Percentiles rank a stretch among this genome's conserved stretches.
phyloP scores from a whole-genome alignment of 2,888 invertebrate genomes.

The Papilio protenor region DNA sequence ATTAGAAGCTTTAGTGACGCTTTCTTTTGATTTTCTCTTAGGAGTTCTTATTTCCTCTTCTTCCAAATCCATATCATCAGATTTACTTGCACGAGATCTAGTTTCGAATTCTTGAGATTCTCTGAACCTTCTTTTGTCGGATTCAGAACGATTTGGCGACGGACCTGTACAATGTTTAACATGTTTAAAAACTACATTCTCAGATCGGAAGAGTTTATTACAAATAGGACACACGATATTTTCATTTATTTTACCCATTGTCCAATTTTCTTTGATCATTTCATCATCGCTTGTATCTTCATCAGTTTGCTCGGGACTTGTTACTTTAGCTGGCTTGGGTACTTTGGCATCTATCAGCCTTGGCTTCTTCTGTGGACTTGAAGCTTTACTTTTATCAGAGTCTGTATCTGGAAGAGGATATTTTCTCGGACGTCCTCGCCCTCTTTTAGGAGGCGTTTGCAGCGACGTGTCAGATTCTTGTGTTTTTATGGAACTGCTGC shows the following conservation, averaged over 20 bases:
- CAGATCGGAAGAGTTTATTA: constrained; percentile 77
- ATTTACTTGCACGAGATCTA: constrained; percentile 62
- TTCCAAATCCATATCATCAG: constrained; percentile 61
- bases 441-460: constrained; percentile 72
- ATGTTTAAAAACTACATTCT: constrained; percentile 81
- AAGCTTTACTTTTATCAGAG: constrained; percentile 55
- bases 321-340: constrained; percentile 48
- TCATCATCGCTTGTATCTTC: constrained; percentile 62
- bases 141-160: constrained; percentile 76
- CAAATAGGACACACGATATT: constrained; percentile 82
- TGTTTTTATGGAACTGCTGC: constrained; percentile 50
- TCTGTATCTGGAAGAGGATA: constrained; percentile 70
- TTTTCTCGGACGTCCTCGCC: constrained; percentile 77
- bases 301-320: constrained; percentile 56
- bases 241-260: constrained; percentile 82
- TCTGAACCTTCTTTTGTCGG: constrained; percentile 68
- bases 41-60: constrained; percentile 58
- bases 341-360: constrained; percentile 65
- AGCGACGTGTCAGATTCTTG: constrained; percentile 55
- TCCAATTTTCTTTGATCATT: constrained; percentile 77
- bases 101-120: constrained; percentile 67
- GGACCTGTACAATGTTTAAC: constrained; percentile 81
- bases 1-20: constrained; percentile 54
- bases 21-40: constrained; percentile 65
- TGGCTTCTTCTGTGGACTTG: constrained; percentile 73